Evolutionary conservation across 2,888 invertebrate species (phyloP), one percentile per base, ranked within the genome.

Genomic region (Lydus trimaculatus): DNA sequence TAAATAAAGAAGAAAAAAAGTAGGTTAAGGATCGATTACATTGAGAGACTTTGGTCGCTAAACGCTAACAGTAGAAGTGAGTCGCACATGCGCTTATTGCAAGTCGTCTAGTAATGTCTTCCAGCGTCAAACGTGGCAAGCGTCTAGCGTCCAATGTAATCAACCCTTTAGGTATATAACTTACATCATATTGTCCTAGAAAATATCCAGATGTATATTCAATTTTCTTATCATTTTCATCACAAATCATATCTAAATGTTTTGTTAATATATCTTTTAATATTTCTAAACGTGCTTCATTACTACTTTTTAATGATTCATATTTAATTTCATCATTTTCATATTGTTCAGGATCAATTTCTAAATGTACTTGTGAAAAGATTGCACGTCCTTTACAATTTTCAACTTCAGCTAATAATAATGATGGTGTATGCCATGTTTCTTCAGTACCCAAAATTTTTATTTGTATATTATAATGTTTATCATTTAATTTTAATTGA

Each of bases 381-480:
- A 95, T 90, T 6, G 93, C 93, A 74, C 90, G 88, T 17, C 95
- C 95, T 17, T 88, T 89, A 61, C 89, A 90, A 31, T 88, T 88
- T 28, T 88, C 86, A 52, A 88, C 87, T 0, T 89, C 88, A 1
- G 94, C 94, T 76, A 94, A 87, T 66, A 95, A 85, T 65, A 95
- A 86, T 71, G 94, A 94, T 0, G 95, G 95, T 0, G 94, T 94
- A 66, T 94, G 92, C 94, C 95, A 95, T 0, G 94, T 95, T 83
- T 95, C 94, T 79, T 95, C 95, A 0, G 92, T 91, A 0, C 94
- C 94, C 67, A 95, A 85, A 31, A 94, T 91, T 80, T 92, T 90
- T 8, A 95, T 92, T 76, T 92, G 90, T 72, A 95, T 85, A 74
- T 90, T 90, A 80, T 94, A 92, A 1, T 88, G 87, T 69, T 89